Base-by-base conservation (phyloP, 2,113 vertebrate species). In the Xiphophorus couchianus region DNA sequence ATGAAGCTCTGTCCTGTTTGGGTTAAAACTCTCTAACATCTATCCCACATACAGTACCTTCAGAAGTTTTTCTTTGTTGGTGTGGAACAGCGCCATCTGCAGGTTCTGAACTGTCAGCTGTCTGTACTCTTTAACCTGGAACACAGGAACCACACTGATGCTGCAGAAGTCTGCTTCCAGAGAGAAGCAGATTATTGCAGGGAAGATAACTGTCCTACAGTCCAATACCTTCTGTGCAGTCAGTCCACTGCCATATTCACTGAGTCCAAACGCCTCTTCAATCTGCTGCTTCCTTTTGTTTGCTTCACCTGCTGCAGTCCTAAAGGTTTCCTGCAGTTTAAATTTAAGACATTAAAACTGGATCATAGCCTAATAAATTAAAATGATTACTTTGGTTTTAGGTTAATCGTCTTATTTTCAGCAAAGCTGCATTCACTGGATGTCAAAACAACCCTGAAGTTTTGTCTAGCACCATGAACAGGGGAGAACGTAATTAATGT, bases 71-170 rank as follows among this genome's bases (percentile, higher is more conserved):
- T 54, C 25, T 71, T 71, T 77, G 30, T 62, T 61, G 42, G 66
- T 70, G 60, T 70, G 15, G 42, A 19, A 70, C 29, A 77, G 58
- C 22, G 30, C 5, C 67, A 71, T 12, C 31, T 77, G 67, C 22
- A 77, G 75, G 29, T 71, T 71, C 68, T 77, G 39, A 31, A 64
- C 14, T 35, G 60, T 48, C 8, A 51, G n/a, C 14, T 69, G 54
- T 64, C 17, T 51, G 37, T 48, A 63, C 30, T 51, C n/a, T 33
- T 28, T 48, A 19, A 77, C 67, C 67, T 70, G 60, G 11, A 54
- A 51, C 48, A 51, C 19, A 42, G 12, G 39, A 42, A 42, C 39
- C 39, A 42, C 13, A 14, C 12, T 42, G 39, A 3, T 42, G 33
- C 8, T 14, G 13, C 13, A 42, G 3, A 14, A 13, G 3, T 42